phyloP scores from a whole-genome alignment of 2,888 invertebrate genomes.

The Onthophagus sagittarius region DNA sequence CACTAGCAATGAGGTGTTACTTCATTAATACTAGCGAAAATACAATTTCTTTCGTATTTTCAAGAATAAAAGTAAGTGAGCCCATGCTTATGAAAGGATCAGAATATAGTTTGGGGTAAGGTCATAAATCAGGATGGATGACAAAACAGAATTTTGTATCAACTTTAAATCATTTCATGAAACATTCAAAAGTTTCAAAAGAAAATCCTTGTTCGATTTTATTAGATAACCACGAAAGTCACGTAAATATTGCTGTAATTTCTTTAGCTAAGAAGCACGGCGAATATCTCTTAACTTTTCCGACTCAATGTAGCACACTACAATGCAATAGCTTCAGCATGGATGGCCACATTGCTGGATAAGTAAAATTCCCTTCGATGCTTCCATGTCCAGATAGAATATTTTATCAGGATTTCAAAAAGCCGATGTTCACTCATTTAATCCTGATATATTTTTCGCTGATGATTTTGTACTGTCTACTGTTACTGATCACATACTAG shows the following conservation, averaged over 20 bases:
- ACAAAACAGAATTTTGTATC: not conserved
- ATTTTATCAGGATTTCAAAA: not conserved
- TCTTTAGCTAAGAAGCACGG: constrained; percentile 15
- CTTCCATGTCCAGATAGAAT: not conserved
- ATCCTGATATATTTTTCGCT: not conserved
- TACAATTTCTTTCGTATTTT: not conserved
- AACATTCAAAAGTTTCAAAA: not conserved
- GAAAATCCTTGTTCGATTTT: constrained; percentile 6
- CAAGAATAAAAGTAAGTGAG: not conserved
- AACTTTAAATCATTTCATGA: constrained; percentile 3
- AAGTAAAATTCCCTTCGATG: not conserved
- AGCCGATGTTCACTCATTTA: not conserved
- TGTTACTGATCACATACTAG: not conserved
- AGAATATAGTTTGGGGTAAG: not conserved
- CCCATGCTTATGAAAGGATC: not conserved
- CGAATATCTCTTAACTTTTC: constrained; percentile 10
- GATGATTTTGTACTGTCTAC: not conserved
- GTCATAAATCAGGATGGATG: constrained; percentile 1
- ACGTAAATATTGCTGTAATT: constrained; percentile 18
- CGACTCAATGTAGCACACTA: not conserved
- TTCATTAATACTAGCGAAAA: constrained; percentile 1
- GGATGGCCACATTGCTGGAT: constrained; percentile 2
- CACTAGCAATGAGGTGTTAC: not conserved
- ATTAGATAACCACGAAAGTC: not conserved
- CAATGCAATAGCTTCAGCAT: not conserved